phyloP scores from a whole-genome alignment of 1,140 invertebrate genomes.

The Lepidostoma basale region DNA sequence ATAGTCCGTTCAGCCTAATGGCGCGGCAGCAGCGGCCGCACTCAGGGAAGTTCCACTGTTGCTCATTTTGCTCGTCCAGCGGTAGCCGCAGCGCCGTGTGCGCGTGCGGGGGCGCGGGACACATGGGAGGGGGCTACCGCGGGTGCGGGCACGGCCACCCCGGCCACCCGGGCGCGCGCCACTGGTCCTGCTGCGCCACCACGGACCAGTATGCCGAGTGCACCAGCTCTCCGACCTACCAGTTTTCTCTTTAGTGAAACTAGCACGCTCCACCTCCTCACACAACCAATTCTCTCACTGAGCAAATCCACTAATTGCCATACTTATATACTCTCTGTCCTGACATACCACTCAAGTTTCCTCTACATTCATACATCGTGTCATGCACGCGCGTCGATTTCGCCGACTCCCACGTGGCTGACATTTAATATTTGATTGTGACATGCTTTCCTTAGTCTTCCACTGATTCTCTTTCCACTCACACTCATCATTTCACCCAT shows the following conservation, averaged over 20 bases:
- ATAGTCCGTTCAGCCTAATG: constrained; percentile 65
- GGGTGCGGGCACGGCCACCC: constrained; percentile 78
- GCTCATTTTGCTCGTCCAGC: constrained; percentile 80
- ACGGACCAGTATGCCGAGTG: constrained; percentile 65
- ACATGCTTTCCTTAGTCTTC: no score
- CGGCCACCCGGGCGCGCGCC: constrained; percentile 75
- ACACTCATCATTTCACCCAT: no score
- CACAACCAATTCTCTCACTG: no score
- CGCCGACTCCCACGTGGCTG: no score
- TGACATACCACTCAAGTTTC: no score
- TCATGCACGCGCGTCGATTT: no score
- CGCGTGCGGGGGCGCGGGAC: constrained; percentile 72
- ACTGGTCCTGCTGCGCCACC: constrained; percentile 83
- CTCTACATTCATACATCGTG: no score
- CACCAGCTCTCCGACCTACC: constrained; percentile 56
- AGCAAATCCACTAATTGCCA: no score
- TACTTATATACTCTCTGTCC: no score
- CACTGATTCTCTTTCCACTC: no score
- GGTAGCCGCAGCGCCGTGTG: constrained; percentile 71
- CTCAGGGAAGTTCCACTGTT: constrained; percentile 76
- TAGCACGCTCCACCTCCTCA: not conserved
- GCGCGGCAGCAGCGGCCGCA: constrained; percentile 65
- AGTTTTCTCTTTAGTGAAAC: constrained; percentile 58
- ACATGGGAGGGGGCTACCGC: constrained; percentile 76
- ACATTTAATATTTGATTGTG: no score